Percentiles rank a stretch among this genome's conserved stretches.
Conservation (phyloP, 2,797 vertebrate genomes). For the Protonibea diacanthus region DNA sequence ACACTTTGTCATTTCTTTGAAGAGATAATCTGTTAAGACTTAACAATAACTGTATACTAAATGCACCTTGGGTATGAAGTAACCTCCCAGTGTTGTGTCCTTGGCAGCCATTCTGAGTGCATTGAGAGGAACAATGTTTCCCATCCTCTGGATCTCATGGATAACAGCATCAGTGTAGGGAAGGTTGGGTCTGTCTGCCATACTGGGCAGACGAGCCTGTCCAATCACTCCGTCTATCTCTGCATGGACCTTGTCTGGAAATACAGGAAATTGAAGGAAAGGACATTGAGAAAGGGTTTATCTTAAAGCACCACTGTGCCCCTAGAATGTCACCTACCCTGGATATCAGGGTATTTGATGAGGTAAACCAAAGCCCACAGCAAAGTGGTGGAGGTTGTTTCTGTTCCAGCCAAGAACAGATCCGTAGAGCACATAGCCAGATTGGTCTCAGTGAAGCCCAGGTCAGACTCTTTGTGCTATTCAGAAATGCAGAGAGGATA, state of each 20-base stretch:
- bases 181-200: constrained; percentile 80
- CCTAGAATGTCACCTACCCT: constrained; percentile 78
- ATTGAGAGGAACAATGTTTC: constrained; percentile 80
- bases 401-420: constrained; percentile 88
- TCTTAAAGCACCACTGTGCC: too few species aligned
- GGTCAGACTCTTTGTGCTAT: constrained; percentile 50
- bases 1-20: too few species aligned
- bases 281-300: not conserved
- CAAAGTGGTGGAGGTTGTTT: constrained; percentile 87
- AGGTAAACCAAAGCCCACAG: constrained; percentile 88
- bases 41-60: not conserved
- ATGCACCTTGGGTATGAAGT: constrained; percentile 86
- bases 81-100: constrained; percentile 78
- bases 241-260: constrained; percentile 83
- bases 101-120: constrained; percentile 52
- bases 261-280: not conserved
- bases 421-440: constrained; percentile 81
- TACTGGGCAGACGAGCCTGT: constrained; percentile 65
- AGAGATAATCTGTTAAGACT: not conserved
- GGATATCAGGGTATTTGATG: constrained; percentile 83
- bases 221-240: constrained; percentile 88
- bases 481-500: constrained; percentile 18
- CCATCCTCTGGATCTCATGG: constrained; percentile 86
- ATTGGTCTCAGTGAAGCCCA: constrained; percentile 83
- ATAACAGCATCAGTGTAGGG: constrained; percentile 87